Evolutionary conservation across 2,797 vertebrate species (phyloP), one percentile per base, ranked within the genome.

Genomic region (Poecilia velifera): DNA sequence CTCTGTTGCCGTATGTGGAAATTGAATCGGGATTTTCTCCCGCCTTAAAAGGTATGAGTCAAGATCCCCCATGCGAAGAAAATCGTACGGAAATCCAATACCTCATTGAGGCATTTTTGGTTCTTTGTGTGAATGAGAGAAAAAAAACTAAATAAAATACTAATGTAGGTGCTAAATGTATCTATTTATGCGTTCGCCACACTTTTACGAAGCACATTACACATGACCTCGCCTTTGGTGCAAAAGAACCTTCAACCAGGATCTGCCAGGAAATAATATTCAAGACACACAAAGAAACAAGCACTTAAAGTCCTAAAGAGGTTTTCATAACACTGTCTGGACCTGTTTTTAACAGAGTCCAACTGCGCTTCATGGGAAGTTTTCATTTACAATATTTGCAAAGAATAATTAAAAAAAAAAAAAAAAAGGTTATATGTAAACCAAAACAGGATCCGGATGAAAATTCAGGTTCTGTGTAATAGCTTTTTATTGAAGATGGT

Each of bases 21-120:
- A 86, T 78, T 79, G 51, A 86, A 83, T 79, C 45, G 34, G 77
- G 79, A 79, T 82, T 84, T 83, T 82, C 73, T 81, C 16, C 73
- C 43, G 79, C 39, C 49, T 76, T n/a, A 8, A 73, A 74, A 76
- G 47, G 64, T 55, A 76, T 70, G 1, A 73, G 64, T 76, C 74
- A 46, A 81, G 62, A 77, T 79, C 22, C 31, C 31, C 62, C n/a
- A 73, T 53, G 74, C 18, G 22, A 73, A 72, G 47, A 68, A 22
- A 79, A 75, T 51, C 22, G 0, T 12, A 41, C 70, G n/a, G 1
- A 73, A 66, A 80, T 73, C 43, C 14, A 28, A 55, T 53, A 41
- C 75, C 73, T 76, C 45, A 76, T 57, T 76, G 6, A 79, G n/a
- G 59, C 20, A 22, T 62, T 76, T 13, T 20, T 51, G 53, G 39